These are phyloP conservation scores for Drosophila emarginata DNA, from an alignment of 2,888 invertebrate genomes.

Conservation along the genomic window DNA sequence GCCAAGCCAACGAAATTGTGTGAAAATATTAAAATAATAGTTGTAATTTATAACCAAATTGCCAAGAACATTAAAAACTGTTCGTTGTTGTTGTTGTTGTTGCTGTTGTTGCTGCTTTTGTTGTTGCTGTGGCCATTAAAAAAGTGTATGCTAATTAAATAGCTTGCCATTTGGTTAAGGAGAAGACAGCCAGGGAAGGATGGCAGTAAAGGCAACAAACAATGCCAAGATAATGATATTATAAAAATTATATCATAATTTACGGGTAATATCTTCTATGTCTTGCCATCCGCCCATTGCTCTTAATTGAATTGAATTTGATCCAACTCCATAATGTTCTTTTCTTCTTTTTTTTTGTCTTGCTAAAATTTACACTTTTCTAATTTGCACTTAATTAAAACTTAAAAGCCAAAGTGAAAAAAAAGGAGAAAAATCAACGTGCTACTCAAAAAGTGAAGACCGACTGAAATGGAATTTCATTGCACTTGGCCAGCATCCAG, in stretches of 20 bases:
- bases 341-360: not conserved
- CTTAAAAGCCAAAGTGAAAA: constrained; percentile 24
- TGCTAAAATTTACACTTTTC: constrained; percentile 56
- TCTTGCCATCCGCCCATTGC: not conserved
- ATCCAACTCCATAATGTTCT: constrained; percentile 1
- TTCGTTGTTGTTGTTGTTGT: constrained; percentile 18
- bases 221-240: constrained; percentile 2
- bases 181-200: not conserved
- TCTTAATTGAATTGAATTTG: constrained; percentile 15
- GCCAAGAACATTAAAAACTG: constrained; percentile 38
- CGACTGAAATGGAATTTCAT: constrained; percentile 73
- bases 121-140: constrained; percentile 32
- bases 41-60: constrained; percentile 58
- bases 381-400: constrained; percentile 78
- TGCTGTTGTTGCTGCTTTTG: constrained; percentile 27
- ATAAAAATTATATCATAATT: constrained; percentile 11
- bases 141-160: constrained; percentile 50
- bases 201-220: constrained; percentile 13
- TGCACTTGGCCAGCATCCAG: constrained; percentile 68
- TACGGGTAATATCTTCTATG: constrained; percentile 5
- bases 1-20: constrained; percentile 39
- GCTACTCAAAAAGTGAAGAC: constrained; percentile 46
- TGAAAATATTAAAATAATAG: constrained; percentile 59
- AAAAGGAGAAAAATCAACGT: constrained; percentile 26
- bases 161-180: constrained; percentile 13